Conservation (phyloP, 2,888 invertebrate species). For the Poecilus cupreus region DNA sequence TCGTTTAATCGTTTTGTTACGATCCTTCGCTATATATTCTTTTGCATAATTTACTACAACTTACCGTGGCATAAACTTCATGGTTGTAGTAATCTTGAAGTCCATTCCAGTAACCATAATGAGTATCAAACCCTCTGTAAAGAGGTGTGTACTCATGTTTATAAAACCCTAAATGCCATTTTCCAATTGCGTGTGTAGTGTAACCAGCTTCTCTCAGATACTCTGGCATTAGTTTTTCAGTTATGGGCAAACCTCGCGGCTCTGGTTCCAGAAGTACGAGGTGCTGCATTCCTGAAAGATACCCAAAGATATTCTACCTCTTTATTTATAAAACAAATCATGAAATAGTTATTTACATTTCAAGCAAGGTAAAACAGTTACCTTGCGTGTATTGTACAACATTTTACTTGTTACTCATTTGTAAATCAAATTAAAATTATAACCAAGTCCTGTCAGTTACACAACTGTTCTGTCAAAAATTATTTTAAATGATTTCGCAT, state of each 20-base stretch:
- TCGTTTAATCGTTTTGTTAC: no score
- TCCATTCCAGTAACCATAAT: constrained; percentile 90
- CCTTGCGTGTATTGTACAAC: no score
- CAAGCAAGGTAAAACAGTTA: no score
- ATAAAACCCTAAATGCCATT: constrained; percentile 91
- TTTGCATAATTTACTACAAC: constrained; percentile 59
- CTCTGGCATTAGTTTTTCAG: constrained; percentile 76
- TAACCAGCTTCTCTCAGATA: constrained; percentile 82
- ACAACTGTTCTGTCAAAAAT: no score
- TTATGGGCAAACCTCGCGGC: constrained; percentile 83
- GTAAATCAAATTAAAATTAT: no score
- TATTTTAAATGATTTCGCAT: no score
- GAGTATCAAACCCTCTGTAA: constrained; percentile 85
- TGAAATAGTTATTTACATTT: no score
- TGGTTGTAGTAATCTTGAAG: constrained; percentile 87
- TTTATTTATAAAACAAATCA: no score
- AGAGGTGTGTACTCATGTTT: constrained; percentile 82
- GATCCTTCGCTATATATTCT: no score
- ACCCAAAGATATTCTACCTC: neutral
- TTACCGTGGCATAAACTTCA: constrained; percentile 73
- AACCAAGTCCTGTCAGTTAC: no score
- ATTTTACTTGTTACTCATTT: no score
- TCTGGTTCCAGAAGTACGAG: constrained; percentile 81
- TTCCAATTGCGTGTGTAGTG: constrained; percentile 85
- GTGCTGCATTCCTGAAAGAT: constrained; percentile 80